These are phyloP conservation scores for Antechinus stuartii DNA, from an alignment of 2,113 vertebrate genomes.

Conservation along the genomic window DNA sequence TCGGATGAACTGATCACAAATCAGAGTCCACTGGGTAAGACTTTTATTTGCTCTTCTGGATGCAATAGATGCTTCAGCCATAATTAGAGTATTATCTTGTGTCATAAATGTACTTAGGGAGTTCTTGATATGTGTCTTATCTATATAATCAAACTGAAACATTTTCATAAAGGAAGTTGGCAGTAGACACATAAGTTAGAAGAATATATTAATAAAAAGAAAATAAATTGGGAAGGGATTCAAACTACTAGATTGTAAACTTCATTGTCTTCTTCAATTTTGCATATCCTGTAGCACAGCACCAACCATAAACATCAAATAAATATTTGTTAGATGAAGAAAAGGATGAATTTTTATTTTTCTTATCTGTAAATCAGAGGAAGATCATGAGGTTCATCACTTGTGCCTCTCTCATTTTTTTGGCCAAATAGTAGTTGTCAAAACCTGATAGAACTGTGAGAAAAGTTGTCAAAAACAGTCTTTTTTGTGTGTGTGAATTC, in stretches of 20 bases:
- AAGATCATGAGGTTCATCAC: neutral
- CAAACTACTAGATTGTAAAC: neutral
- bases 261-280: neutral
- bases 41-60: neutral
- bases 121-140: neutral
- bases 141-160: neutral
- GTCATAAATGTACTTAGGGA: neutral
- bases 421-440: neutral
- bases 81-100: neutral
- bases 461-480: neutral
- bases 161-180: neutral
- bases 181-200: neutral
- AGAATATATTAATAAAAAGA: neutral
- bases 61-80: neutral
- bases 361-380: neutral
- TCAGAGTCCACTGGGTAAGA: neutral
- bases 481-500: neutral
- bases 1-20: neutral
- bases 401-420: neutral
- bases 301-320: neutral
- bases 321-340: slow-evolving; percentile 1
- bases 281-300: neutral
- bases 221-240: neutral
- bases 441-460: neutral
- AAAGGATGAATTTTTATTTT: neutral